A percentile compares a stretch with the other conserved stretches of the same genome.
Evolutionary conservation across 2,797 vertebrate genomes (phyloP).

Genomic region (Arvicola amphibius): DNA sequence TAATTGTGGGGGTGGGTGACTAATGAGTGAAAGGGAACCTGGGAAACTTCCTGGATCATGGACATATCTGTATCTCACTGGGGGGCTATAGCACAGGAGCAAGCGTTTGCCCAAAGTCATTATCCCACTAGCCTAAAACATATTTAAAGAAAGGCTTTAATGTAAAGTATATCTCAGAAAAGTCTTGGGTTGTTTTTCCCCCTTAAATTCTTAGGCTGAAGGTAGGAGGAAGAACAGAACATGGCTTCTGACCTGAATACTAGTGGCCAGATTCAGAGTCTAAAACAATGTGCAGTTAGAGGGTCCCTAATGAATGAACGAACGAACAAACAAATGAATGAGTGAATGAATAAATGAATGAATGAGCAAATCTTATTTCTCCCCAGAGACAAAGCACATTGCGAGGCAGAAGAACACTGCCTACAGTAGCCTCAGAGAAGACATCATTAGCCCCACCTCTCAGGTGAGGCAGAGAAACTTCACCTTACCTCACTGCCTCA

Average conservation of each 20-base stretch:
- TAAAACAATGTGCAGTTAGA: not conserved
- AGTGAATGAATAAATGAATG: no score
- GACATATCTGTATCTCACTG: not conserved
- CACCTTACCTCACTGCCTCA: not conserved
- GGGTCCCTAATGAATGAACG: not conserved
- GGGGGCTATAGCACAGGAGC: accelerated
- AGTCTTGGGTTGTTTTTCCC: not conserved
- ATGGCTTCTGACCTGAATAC: not conserved
- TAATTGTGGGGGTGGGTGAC: not conserved
- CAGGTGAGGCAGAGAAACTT: not conserved
- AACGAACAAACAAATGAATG: not conserved
- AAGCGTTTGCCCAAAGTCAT: not conserved
- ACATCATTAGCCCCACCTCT: not conserved
- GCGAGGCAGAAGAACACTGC: not conserved
- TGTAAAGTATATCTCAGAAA: not conserved
- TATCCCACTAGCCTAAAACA: not conserved
- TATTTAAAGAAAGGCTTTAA: not conserved
- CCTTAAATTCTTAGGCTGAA: not conserved
- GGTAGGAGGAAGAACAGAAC: not conserved
- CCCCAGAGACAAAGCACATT: not conserved
- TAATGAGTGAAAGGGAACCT: not conserved
- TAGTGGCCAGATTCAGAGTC: not conserved
- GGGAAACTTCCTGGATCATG: not conserved
- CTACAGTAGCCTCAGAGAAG: not conserved
- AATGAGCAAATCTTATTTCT: not conserved